Base-by-base conservation (phyloP, 1,140 invertebrate genomes). In the Formica exsecta region DNA sequence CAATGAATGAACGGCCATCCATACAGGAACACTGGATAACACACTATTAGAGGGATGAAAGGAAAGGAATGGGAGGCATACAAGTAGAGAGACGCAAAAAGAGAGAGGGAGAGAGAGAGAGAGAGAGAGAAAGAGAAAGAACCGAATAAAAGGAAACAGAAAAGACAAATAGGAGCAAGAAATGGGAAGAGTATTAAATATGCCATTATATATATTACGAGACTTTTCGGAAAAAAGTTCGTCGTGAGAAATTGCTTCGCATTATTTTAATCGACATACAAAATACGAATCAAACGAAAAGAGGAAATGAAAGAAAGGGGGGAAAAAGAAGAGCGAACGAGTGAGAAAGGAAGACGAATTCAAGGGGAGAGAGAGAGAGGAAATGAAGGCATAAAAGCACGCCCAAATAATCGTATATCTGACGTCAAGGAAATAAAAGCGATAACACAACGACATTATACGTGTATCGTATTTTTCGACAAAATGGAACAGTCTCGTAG, bases 1-100 rank as follows among this genome's bases (percentile, higher is more conserved):
- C 91, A 74, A 92, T 92, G 92, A 93, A 93, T 93, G 92, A 92
- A 93, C 88, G 71, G 74, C 64, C 87, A 85, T 85, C 90, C 79
- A 88, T 88, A 89, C 86, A 91, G 77, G 83, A 74, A 86, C 83
- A 88, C 75, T 89, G 64, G 57, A 70, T 62, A 85, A 75, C 77
- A 86, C 59, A 86, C 74, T 74, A 38, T 76, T 76, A 44, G 36
- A 61, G 57, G 25, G 11, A 9, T 19, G 29, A 8, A 48, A 81
- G 51, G 29, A 61, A 54, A 13, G 32, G 57, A 68, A 36, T 25
- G 54, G 44, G 16, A 32, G 25, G 5, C 48, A 61, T n/a, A 51
- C 48, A 51, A 51, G 13, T 51, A 51, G 48, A 51, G 16, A 51
- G 16, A 19, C 13, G 48, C 16, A 51, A 51, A 51, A 51, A 51